These are phyloP conservation scores for Tupiocoris notatus DNA, from an alignment of 2,888 invertebrate species.

Conservation along the genomic window DNA sequence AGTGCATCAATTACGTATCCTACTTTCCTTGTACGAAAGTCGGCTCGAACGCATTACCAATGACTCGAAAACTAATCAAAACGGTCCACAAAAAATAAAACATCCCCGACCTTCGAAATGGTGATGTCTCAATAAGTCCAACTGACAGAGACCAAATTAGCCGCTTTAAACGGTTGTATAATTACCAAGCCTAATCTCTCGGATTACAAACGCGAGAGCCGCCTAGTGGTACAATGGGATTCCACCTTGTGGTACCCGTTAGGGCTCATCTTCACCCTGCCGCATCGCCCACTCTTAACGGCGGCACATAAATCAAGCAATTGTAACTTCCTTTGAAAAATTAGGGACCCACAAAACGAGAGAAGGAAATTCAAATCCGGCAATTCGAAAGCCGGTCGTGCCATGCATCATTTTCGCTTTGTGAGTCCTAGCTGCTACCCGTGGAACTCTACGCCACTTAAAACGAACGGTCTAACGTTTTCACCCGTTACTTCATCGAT, in stretches of 20 bases:
- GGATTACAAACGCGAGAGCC: neutral
- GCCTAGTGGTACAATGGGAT: conserved; percentile 19
- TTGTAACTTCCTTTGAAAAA: conserved; percentile 11
- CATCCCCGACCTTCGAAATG: neutral
- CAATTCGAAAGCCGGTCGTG: conserved; percentile 12
- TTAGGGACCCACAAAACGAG: neutral
- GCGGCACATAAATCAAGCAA: conserved; percentile 27
- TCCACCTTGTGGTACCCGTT: conserved; percentile 11
- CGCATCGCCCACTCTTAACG: conserved; percentile 9
- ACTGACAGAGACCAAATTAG: conserved; percentile 35
- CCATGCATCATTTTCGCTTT: conserved; percentile 9
- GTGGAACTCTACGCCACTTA: neutral
- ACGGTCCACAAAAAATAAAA: neutral
- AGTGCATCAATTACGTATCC: too few species aligned
- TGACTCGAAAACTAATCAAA: neutral
- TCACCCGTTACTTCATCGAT: too few species aligned
- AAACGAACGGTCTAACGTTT: neutral
- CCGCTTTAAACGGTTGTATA: conserved; percentile 38
- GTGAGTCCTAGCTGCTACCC: neutral
- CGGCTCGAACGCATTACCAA: too few species aligned
- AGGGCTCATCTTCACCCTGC: neutral
- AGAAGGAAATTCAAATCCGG: conserved; percentile 5
- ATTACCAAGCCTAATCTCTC: conserved; percentile 23
- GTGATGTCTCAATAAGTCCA: conserved; percentile 33
- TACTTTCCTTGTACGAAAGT: too few species aligned